Evolutionary conservation across 2,888 invertebrate species (phyloP).

Genomic region (Helicoverpa assulta): DNA sequence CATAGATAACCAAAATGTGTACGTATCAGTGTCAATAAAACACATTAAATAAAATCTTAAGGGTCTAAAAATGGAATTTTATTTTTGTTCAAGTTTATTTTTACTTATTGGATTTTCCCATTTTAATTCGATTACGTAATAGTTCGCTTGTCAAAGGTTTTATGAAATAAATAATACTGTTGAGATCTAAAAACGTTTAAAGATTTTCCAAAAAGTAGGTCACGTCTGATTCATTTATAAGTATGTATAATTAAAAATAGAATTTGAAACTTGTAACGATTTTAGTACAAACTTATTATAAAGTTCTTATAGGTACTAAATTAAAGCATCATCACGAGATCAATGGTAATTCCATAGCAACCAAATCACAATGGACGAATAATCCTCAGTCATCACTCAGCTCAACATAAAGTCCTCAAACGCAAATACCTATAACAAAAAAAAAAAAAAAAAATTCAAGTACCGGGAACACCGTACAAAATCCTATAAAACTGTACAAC

Average conservation of each 20-base stretch:
- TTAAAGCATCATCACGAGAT: too few relatives aligned
- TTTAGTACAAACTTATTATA: too few relatives aligned
- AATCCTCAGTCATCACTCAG: not conserved
- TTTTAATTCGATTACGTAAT: conserved; percentile 31
- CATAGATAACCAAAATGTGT: too few relatives aligned
- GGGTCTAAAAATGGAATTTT: too few relatives aligned
- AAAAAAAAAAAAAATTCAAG: conserved; percentile 19
- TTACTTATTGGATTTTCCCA: conserved; percentile 16
- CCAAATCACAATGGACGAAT: not conserved
- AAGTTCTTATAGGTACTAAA: too few relatives aligned
- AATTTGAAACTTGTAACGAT: not conserved
- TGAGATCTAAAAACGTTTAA: conserved; percentile 3
- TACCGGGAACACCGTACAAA: conserved; percentile 13
- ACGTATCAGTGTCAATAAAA: not conserved
- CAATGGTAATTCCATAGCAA: too few relatives aligned
- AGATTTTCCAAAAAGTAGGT: conserved; percentile 3
- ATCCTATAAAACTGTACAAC: conserved; percentile 52
- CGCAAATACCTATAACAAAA: not conserved
- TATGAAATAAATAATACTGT: conserved; percentile 5
- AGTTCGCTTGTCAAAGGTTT: conserved; percentile 30
- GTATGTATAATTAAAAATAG: not conserved
- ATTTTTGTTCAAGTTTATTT: not conserved
- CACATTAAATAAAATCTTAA: not conserved
- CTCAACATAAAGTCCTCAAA: not conserved
- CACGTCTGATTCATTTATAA: conserved; percentile 16